phyloP scores from a whole-genome alignment of 2,888 invertebrate species.

The Parnassius mnemosyne region DNA sequence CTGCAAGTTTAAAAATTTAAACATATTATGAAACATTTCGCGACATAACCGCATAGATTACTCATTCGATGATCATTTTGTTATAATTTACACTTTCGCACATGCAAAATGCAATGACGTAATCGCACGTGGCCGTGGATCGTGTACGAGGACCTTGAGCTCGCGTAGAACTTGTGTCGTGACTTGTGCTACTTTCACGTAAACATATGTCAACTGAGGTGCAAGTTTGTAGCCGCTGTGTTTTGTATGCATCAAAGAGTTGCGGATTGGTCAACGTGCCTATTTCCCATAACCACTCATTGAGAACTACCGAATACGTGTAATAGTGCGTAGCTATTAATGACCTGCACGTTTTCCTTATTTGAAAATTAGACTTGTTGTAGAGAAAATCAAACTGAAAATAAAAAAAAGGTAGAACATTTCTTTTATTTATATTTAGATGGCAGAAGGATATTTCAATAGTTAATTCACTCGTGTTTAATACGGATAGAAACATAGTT shows the following conservation, averaged over 20 bases:
- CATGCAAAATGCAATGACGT: slow-evolving; percentile 8
- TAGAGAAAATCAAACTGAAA: too few species aligned
- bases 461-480: too few species aligned
- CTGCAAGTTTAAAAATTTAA: too few species aligned
- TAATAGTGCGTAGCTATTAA: neutral
- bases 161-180: neutral
- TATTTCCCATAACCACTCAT: neutral
- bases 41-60: too few species aligned
- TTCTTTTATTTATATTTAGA: too few species aligned
- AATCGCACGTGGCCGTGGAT: slow-evolving; percentile 3
- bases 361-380: neutral
- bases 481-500: too few species aligned
- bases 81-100: neutral
- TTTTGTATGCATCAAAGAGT: neutral
- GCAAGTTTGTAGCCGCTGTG: neutral
- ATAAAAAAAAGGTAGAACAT: too few species aligned
- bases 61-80: too few species aligned
- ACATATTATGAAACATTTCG: too few species aligned
- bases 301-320: neutral
- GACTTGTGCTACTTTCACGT: slow-evolving; percentile 15
- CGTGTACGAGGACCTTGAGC: slow-evolving; percentile 17
- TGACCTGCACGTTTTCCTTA: neutral
- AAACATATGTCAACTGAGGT: neutral
- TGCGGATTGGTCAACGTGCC: neutral
- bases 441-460: too few species aligned